These are phyloP conservation scores for Lycophotia porphyrea DNA, from an alignment of 2,888 invertebrate genomes.

Conservation along the genomic window DNA sequence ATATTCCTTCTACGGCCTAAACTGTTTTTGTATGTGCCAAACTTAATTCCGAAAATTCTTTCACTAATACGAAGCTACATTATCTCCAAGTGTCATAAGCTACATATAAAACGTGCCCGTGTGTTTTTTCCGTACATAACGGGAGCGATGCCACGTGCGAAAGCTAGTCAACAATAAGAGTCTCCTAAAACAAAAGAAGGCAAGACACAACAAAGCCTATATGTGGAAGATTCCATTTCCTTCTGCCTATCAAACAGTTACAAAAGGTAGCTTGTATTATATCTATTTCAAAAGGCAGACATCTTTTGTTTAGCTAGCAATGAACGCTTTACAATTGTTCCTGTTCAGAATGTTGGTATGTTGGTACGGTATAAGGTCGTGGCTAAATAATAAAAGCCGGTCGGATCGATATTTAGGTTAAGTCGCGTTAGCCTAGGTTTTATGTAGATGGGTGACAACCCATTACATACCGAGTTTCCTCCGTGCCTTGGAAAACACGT, in stretches of 20 bases:
- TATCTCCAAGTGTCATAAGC: too few relatives aligned
- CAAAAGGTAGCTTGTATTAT: constrained; percentile 45
- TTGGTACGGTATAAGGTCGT: not conserved
- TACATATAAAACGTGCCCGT: not conserved
- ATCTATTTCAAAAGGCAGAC: constrained; percentile 6
- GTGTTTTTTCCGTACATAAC: not conserved
- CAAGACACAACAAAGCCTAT: not conserved
- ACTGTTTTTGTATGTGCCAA: too few relatives aligned
- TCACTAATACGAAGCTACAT: too few relatives aligned
- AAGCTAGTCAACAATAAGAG: not conserved
- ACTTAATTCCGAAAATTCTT: too few relatives aligned
- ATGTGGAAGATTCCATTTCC: constrained; percentile 52
- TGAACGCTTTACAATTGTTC: constrained; percentile 10
- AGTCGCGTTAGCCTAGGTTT: not conserved
- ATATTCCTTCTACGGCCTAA: too few relatives aligned
- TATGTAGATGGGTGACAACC: too few relatives aligned
- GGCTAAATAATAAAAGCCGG: not conserved
- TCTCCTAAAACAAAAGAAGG: constrained; percentile 11
- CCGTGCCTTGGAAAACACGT: too few relatives aligned
- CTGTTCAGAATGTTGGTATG: not conserved
- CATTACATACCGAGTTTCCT: too few relatives aligned
- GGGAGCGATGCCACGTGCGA: not conserved
- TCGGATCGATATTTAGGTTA: not conserved
- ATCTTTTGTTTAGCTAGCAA: constrained; percentile 1
- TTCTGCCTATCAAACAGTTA: constrained; percentile 48